Evolutionary conservation across 2,888 invertebrate species (phyloP).

Genomic region (Dynastes maya): DNA sequence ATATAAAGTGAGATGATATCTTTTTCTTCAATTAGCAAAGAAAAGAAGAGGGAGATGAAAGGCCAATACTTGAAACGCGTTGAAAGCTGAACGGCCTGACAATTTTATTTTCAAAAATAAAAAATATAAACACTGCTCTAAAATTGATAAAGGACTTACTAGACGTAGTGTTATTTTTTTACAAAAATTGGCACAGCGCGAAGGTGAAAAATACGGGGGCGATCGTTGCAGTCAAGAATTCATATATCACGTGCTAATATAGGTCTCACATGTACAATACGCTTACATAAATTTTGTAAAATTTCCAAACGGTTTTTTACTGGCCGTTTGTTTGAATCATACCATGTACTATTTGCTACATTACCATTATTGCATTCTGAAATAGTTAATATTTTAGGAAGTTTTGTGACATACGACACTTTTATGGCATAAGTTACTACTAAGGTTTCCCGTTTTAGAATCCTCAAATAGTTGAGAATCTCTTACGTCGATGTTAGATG

Average conservation of each 20-base stretch:
- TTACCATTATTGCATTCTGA: background rate
- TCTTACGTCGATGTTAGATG: no score
- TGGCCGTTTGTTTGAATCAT: background rate
- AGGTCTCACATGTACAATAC: conserved; percentile 32
- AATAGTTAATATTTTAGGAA: background rate
- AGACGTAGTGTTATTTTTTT: conserved; percentile 9
- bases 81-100: background rate
- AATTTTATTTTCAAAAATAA: conserved; percentile 2
- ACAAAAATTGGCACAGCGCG: conserved; percentile 16
- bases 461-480: no score
- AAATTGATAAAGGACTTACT: background rate
- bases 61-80: background rate
- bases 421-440: no score
- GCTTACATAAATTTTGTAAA: conserved; percentile 31
- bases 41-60: background rate
- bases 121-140: conserved; percentile 2
- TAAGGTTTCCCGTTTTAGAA: no score
- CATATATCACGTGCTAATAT: conserved; percentile 25
- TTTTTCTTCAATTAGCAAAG: background rate
- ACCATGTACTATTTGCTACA: background rate
- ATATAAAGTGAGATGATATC: no score
- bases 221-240: conserved; percentile 15
- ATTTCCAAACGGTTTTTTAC: conserved; percentile 16
- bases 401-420: background rate
- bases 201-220: conserved; percentile 8